These are phyloP conservation scores for Plumapathes pennacea DNA, from an alignment of 92 coral and sea anemone species.

Conservation along the genomic window DNA sequence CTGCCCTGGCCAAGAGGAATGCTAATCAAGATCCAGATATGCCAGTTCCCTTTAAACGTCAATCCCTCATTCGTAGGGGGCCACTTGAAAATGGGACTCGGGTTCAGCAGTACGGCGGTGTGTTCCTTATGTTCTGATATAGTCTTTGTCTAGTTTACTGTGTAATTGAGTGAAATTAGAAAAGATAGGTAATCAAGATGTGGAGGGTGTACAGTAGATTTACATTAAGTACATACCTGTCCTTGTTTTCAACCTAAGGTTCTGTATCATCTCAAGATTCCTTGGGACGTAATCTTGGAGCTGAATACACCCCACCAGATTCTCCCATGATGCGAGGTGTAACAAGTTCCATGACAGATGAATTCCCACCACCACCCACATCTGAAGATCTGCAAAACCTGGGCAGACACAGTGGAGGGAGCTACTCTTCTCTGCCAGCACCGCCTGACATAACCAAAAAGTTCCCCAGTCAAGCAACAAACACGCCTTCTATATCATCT, in stretches of 20 bases:
- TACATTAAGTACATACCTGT: too few relatives aligned
- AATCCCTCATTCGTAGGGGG: conserved; percentile 77
- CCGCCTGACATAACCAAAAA: conserved; percentile 83
- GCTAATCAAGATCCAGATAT: conserved; percentile 54
- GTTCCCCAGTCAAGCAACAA: conserved; percentile 39
- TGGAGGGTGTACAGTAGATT: too few relatives aligned
- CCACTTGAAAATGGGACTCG: conserved; percentile 75
- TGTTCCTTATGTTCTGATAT: not conserved
- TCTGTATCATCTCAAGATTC: conserved; percentile 67
- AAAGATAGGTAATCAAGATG: not conserved
- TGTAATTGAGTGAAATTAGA: not conserved
- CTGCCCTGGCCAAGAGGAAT: conserved; percentile 70
- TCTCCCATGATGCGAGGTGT: conserved; percentile 46
- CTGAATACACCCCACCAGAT: conserved; percentile 84
- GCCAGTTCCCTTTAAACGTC: conserved; percentile 97
- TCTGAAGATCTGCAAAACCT: conserved; percentile 30
- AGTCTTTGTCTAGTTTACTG: not conserved
- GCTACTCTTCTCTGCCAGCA: conserved; percentile 53
- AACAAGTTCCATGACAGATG: conserved; percentile 53
- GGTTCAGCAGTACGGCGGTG: conserved; percentile 24
- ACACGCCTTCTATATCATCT: conserved; percentile 51
- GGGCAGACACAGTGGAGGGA: conserved; percentile 58
- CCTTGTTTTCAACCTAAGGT: conserved; percentile 7
- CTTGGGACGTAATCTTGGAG: conserved; percentile 56
- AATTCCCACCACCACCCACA: conserved; percentile 80